phyloP scores from a whole-genome alignment of 1,140 invertebrate species.

The Heterodera carotae region DNA sequence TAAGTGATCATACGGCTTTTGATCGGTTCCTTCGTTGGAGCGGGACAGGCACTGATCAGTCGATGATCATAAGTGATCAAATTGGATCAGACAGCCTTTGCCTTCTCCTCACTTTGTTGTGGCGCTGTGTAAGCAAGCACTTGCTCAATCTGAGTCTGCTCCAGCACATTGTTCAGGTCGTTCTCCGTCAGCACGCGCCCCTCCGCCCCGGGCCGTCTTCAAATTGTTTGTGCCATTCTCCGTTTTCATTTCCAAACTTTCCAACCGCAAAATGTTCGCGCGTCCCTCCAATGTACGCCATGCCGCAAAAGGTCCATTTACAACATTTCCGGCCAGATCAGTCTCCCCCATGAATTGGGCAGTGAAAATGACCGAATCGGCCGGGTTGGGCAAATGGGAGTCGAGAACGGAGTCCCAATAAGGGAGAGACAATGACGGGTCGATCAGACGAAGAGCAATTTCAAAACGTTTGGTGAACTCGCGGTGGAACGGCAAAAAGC shows the following conservation, averaged over 20 bases:
- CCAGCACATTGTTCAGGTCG: conserved; percentile 53
- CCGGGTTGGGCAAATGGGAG: conserved; percentile 58
- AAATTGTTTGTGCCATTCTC: not conserved
- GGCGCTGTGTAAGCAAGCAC: conserved; percentile 55
- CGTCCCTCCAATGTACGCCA: conserved; percentile 51
- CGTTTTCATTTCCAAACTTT: conserved; percentile 11
- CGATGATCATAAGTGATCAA: no score
- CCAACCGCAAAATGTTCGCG: conserved; percentile 18
- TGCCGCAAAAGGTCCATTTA: conserved; percentile 44
- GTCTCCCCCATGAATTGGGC: conserved; percentile 59
- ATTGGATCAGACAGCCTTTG: not conserved
- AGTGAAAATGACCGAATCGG: conserved; percentile 65
- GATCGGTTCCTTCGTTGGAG: no score
- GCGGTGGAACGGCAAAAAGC: conserved; percentile 43
- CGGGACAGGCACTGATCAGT: no score
- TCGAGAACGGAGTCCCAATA: conserved; percentile 68
- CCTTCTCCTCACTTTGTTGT: conserved; percentile 49
- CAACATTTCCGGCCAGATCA: conserved; percentile 51
- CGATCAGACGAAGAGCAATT: conserved; percentile 40
- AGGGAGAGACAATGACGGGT: conserved; percentile 64
- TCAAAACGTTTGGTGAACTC: conserved; percentile 41
- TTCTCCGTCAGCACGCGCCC: conserved; percentile 54
- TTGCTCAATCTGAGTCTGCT: conserved; percentile 53
- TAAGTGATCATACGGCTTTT: no score
- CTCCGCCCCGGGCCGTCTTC: conserved; percentile 50